Evolutionary conservation across 2,888 invertebrate genomes (phyloP).

Genomic region (Drosophila falleni): DNA sequence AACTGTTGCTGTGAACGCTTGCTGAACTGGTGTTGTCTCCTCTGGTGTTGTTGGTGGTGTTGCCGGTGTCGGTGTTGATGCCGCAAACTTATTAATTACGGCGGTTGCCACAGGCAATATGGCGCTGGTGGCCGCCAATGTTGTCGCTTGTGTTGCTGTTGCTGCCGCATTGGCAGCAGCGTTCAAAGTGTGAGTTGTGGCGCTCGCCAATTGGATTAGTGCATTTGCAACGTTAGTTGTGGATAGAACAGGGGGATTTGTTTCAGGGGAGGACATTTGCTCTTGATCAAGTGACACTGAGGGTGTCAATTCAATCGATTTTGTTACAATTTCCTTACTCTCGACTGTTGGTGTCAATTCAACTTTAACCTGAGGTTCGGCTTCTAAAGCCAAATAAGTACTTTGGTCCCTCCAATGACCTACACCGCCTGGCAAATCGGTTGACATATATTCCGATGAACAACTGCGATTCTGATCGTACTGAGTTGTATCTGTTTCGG

Average conservation of each 20-base stretch:
- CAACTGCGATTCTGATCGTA: slow-evolving; percentile 81
- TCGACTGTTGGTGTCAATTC: slow-evolving; percentile 51
- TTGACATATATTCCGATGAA: slow-evolving; percentile 88
- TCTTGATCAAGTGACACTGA: slow-evolving; percentile 36
- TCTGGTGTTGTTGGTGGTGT: slow-evolving; percentile 30
- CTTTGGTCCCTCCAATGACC: slow-evolving; percentile 93
- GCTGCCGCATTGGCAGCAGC: slow-evolving; percentile 75
- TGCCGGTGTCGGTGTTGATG: slow-evolving; percentile 32
- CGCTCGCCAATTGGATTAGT: slow-evolving; percentile 83
- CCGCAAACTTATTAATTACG: slow-evolving; percentile 64
- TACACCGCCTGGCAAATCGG: slow-evolving; percentile 92
- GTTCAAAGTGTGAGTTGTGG: slow-evolving; percentile 79
- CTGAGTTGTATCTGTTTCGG: slow-evolving; percentile 66
- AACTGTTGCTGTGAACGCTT: slow-evolving; percentile 33
- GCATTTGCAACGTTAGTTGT: slow-evolving; percentile 77
- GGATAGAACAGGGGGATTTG: slow-evolving; percentile 48
- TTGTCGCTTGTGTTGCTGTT: slow-evolving; percentile 67
- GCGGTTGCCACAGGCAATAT: slow-evolving; percentile 73
- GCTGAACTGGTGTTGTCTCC: slow-evolving; percentile 24
- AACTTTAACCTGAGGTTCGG: slow-evolving; percentile 79
- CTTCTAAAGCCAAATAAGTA: slow-evolving; percentile 90
- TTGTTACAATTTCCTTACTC: slow-evolving; percentile 59
- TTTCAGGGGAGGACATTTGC: slow-evolving; percentile 47
- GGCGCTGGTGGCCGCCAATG: slow-evolving; percentile 69
- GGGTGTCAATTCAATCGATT: slow-evolving; percentile 52